These are phyloP conservation scores for Cydia fagiglandana DNA, from an alignment of 1,140 invertebrate genomes.

Conservation along the genomic window DNA sequence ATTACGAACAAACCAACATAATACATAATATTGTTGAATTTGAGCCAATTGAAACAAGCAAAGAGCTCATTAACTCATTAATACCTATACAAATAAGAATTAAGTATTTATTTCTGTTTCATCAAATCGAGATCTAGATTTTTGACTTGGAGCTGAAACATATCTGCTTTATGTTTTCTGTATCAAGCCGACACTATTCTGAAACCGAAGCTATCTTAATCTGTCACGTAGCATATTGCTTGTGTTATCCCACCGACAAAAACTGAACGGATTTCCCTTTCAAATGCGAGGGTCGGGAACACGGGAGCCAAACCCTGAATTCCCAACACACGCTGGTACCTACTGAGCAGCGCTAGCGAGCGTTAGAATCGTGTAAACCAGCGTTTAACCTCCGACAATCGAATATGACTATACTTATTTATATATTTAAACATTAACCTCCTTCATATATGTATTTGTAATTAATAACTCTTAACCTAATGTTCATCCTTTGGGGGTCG, in stretches of 20 bases:
- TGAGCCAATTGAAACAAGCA: background rate
- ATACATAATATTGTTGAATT: background rate
- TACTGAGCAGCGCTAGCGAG: background rate
- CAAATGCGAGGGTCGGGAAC: conserved; percentile 4
- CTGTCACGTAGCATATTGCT: background rate
- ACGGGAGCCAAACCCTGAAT: background rate
- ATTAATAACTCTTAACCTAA: too few species aligned
- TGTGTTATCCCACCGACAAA: conserved; percentile 11
- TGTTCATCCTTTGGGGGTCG: too few species aligned
- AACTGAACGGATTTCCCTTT: conserved; percentile 28
- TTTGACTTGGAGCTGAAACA: background rate
- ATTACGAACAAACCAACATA: too few species aligned
- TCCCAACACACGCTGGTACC: background rate
- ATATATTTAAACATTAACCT: too few species aligned
- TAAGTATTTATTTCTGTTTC: background rate
- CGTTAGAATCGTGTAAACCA: background rate
- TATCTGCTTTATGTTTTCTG: too few species aligned
- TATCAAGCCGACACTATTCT: background rate
- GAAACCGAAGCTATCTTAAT: conserved; percentile 15
- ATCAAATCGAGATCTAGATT: background rate
- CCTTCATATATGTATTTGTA: too few species aligned
- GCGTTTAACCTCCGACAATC: too few species aligned
- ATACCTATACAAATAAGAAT: background rate
- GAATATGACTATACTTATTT: too few species aligned
- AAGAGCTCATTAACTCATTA: background rate